These are phyloP conservation scores for Mesoligia furuncula DNA, from an alignment of 2,888 invertebrate genomes.

Conservation along the genomic window DNA sequence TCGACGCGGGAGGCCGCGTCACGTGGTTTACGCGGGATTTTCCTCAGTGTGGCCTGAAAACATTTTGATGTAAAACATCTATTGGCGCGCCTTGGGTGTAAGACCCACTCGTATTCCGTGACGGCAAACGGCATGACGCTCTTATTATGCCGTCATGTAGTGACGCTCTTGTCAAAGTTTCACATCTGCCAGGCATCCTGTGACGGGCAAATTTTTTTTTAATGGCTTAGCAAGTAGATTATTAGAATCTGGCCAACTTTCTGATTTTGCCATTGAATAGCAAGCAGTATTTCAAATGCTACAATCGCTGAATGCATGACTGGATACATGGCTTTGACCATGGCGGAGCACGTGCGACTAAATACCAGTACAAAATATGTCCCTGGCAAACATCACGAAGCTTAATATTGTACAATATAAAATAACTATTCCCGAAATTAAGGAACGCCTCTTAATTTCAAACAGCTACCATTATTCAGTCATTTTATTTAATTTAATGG, in stretches of 20 bases:
- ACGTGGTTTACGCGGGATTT: neutral
- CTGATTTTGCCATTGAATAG: neutral
- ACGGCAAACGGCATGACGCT: neutral
- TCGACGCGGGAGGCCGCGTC: neutral
- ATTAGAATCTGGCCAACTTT: neutral
- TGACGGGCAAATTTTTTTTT: neutral
- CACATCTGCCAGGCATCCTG: neutral
- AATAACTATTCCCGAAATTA: neutral
- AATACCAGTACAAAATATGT: neutral
- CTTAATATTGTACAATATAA: neutral
- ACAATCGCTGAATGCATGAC: too few relatives aligned
- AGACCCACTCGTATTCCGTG: neutral
- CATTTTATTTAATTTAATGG: neutral
- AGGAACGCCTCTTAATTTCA: neutral
- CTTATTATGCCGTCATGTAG: neutral
- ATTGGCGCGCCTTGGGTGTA: neutral
- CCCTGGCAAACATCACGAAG: neutral
- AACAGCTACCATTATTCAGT: neutral
- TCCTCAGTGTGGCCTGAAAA: too few relatives aligned
- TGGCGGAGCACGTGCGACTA: neutral
- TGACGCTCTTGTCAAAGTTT: neutral
- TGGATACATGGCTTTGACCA: neutral
- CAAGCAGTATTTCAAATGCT: neutral
- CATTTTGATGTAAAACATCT: neutral
- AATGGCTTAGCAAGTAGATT: too few relatives aligned